Evolutionary conservation across 2,888 invertebrate genomes (phyloP).

Genomic region (Drosophila affinis): DNA sequence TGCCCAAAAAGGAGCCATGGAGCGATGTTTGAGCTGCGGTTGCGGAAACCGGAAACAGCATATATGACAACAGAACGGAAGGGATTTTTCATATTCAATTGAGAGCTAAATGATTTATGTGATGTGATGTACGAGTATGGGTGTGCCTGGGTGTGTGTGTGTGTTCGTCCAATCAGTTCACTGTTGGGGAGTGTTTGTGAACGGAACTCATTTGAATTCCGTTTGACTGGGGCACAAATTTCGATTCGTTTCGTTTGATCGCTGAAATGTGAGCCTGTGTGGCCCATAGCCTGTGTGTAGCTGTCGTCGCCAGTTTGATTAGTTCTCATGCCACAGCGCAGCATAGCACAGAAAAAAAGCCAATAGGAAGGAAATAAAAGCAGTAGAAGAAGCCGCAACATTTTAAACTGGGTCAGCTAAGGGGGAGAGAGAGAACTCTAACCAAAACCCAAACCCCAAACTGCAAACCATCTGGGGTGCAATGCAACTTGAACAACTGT

Average conservation of each 20-base stretch:
- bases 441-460: conserved; percentile 19
- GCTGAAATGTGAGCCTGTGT: conserved; percentile 40
- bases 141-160: conserved; percentile 2
- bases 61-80: conserved; percentile 82
- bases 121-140: background rate
- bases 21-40: conserved; percentile 60
- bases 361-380: conserved; percentile 2
- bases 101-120: conserved; percentile 76
- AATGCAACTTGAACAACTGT: conserved; percentile 42
- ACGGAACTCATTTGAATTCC: conserved; percentile 75
- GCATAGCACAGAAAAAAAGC: background rate
- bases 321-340: conserved; percentile 21
- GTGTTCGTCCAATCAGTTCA: conserved; percentile 60
- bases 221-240: conserved; percentile 61
- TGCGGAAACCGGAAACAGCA: conserved; percentile 82
- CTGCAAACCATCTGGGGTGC: conserved; percentile 30
- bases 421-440: background rate
- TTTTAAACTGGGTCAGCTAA: conserved; percentile 52
- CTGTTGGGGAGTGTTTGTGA: conserved; percentile 54
- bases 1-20: conserved; percentile 25
- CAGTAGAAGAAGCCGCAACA: conserved; percentile 38
- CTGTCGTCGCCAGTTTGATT: conserved; percentile 41
- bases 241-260: conserved; percentile 56
- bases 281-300: background rate
- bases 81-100: conserved; percentile 81